Conservation (phyloP, 2,888 invertebrate genomes). For the Perizoma flavofasciatum region DNA sequence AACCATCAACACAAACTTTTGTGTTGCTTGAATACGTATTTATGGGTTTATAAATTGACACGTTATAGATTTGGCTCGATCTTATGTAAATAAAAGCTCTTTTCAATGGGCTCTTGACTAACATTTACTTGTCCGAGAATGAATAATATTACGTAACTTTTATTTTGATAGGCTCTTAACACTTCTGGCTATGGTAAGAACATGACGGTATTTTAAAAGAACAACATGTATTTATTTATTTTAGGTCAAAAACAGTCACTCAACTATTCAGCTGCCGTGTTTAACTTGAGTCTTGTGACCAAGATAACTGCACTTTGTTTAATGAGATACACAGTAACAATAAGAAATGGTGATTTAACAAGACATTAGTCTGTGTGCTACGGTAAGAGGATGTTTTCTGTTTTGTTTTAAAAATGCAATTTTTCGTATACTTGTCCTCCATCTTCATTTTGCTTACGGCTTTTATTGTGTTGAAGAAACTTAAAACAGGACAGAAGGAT, state of each 20-base stretch:
- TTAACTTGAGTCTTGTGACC: slow-evolving; percentile 48
- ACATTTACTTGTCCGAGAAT: too few relatives aligned
- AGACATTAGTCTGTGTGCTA: slow-evolving; percentile 43
- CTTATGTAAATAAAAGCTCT: too few relatives aligned
- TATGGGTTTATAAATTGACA: too few relatives aligned
- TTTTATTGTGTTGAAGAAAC: slow-evolving; percentile 56
- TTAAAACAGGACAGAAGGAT: slow-evolving; percentile 56
- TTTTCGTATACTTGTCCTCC: slow-evolving; percentile 60
- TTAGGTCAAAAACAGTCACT: slow-evolving; percentile 11
- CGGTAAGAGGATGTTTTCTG: slow-evolving; percentile 41
- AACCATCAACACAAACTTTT: too few relatives aligned
- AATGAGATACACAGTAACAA: slow-evolving; percentile 25
- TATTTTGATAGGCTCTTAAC: too few relatives aligned
- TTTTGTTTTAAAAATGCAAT: slow-evolving; percentile 50
- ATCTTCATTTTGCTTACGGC: slow-evolving; percentile 57
- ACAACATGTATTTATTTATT: background rate
- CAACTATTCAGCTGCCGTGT: slow-evolving; percentile 29
- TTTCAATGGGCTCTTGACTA: too few relatives aligned
- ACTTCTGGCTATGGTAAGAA: too few relatives aligned
- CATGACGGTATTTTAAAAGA: too few relatives aligned
- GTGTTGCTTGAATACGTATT: too few relatives aligned
- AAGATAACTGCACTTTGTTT: slow-evolving; percentile 47
- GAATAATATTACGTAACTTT: too few relatives aligned
- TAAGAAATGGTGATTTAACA: slow-evolving; percentile 29
- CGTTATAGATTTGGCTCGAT: too few relatives aligned